Conservation (phyloP, 2,797 vertebrate genomes). For the Rhodeus uyekii region DNA sequence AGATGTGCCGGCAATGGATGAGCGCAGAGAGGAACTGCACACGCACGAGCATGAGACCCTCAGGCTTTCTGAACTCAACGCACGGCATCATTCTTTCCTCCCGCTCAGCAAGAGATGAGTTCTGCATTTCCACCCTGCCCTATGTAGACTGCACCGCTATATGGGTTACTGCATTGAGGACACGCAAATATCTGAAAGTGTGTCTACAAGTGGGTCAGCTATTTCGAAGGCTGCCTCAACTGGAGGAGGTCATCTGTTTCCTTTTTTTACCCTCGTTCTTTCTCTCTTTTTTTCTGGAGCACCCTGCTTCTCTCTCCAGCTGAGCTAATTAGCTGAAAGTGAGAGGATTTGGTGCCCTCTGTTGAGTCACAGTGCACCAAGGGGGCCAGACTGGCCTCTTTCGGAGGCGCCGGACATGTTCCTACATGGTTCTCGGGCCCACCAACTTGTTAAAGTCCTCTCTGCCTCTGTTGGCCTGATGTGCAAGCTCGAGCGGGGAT, state of each 20-base stretch:
- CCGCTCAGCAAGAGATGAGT: slow-evolving; percentile 48
- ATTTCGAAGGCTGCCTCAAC: slow-evolving; percentile 78
- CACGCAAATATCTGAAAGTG: slow-evolving; percentile 71
- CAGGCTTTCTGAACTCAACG: slow-evolving; percentile 21
- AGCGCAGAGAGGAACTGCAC: slow-evolving; percentile 30
- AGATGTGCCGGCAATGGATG: slow-evolving; percentile 31
- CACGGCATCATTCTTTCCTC: slow-evolving; percentile 35
- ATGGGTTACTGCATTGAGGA: slow-evolving; percentile 82
- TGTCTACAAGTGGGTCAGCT: slow-evolving; percentile 85
- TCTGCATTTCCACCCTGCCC: slow-evolving; percentile 41
- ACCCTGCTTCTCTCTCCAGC: slow-evolving; percentile 53
- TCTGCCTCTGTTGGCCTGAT: not conserved
- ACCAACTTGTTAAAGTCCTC: slow-evolving; percentile 61
- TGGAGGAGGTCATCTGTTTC: slow-evolving; percentile 72
- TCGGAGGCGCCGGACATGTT: slow-evolving; percentile 53
- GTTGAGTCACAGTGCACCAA: slow-evolving; percentile 56
- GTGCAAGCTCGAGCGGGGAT: not conserved
- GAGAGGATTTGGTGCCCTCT: slow-evolving; percentile 46
- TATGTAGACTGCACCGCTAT: slow-evolving; percentile 67
- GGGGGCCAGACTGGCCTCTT: slow-evolving; percentile 69
- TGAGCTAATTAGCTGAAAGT: slow-evolving; percentile 79
- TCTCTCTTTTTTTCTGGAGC: slow-evolving; percentile 60
- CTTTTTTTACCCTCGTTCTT: slow-evolving; percentile 51
- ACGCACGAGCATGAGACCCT: slow-evolving; percentile 41
- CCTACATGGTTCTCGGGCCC: slow-evolving; percentile 28